Evolutionary conservation across 2,113 vertebrate genomes (phyloP).

Genomic region (Petromus typicus): DNA sequence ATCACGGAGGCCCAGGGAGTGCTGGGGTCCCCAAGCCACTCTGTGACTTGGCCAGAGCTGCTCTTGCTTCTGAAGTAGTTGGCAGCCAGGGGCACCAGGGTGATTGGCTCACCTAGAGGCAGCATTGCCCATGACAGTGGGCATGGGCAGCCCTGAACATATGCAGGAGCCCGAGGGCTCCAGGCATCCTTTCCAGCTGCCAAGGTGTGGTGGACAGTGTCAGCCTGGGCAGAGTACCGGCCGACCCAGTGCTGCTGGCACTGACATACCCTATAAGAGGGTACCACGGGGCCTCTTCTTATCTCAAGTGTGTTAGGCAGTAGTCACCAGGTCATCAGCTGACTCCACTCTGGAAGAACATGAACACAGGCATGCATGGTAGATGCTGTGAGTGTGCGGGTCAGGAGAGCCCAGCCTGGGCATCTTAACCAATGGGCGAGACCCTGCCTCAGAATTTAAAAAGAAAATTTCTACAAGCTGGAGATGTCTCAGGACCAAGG

Average conservation of each 20-base stretch:
- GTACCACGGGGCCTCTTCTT: background rate
- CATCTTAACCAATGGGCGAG: too few relatives aligned
- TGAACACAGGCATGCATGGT: background rate
- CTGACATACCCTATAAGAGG: background rate
- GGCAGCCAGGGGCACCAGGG: background rate
- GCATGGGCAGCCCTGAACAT: background rate
- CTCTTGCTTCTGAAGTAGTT: background rate
- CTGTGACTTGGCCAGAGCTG: background rate
- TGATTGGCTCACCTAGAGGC: background rate
- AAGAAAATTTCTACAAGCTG: too few relatives aligned
- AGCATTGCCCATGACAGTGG: background rate
- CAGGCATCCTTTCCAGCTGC: background rate
- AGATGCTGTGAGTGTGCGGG: background rate
- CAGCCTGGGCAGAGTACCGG: too few relatives aligned
- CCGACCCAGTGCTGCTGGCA: background rate
- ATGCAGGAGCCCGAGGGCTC: fast-evolving
- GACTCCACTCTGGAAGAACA: background rate
- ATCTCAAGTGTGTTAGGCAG: background rate
- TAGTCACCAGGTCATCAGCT: background rate
- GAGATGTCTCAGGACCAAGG: too few relatives aligned
- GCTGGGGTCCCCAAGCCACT: background rate
- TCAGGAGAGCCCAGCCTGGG: background rate
- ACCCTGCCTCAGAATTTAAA: too few relatives aligned
- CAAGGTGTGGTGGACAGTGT: background rate
- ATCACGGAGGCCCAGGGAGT: background rate